Conservation (phyloP, 2,888 invertebrate species). For the Petrophora chlorosata region DNA sequence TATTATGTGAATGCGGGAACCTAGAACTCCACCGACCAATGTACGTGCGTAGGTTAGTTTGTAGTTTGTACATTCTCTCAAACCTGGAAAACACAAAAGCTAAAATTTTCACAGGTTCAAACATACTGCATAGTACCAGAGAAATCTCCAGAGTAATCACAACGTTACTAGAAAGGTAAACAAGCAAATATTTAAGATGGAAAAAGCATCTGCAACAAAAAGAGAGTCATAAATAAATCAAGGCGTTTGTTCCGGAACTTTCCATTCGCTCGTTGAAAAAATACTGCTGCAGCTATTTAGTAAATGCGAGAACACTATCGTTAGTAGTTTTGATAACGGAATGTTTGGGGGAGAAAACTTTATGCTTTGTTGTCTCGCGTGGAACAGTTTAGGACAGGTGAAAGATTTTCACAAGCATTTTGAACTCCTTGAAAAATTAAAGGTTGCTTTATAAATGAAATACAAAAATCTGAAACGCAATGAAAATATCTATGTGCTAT, state of each 20-base stretch:
- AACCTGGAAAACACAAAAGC: neutral
- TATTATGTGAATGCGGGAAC: no score
- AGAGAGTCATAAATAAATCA: constrained; percentile 45
- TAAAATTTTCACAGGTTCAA: neutral
- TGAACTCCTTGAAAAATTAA: no score
- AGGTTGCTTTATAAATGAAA: no score
- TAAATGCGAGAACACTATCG: constrained; percentile 20
- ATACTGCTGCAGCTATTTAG: constrained; percentile 30
- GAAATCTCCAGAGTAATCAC: constrained; percentile 3
- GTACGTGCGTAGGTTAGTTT: no score
- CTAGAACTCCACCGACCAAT: no score
- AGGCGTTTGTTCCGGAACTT: constrained; percentile 39
- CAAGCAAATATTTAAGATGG: constrained; percentile 24
- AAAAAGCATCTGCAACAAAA: constrained; percentile 35
- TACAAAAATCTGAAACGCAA: no score
- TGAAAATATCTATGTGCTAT: no score
- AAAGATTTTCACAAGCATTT: no score
- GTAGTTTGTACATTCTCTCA: neutral
- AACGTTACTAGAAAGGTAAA: constrained; percentile 1
- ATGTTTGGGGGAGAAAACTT: constrained; percentile 3
- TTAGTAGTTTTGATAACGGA: constrained; percentile 25
- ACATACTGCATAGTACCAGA: no score
- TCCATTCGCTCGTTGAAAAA: constrained; percentile 32
- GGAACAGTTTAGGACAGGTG: no score
- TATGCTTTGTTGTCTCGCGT: constrained; percentile 17